Base-by-base conservation (phyloP, 2,888 invertebrate species). In the Caenorhabditis imperialis region DNA sequence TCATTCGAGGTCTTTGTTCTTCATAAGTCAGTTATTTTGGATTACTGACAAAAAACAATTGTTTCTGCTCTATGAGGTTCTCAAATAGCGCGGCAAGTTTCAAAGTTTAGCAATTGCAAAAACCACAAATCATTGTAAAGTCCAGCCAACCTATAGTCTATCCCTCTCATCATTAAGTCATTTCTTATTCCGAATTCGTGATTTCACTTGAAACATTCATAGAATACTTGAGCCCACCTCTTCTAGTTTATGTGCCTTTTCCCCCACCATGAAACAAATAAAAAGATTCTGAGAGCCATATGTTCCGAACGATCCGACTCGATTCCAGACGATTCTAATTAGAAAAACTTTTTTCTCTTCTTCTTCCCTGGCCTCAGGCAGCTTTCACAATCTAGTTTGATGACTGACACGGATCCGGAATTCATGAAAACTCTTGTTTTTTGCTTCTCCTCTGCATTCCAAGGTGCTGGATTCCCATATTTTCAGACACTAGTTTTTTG, bases 241-340 rank as follows among this genome's bases (percentile, higher is more conserved):
- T 23, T 2, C 4, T 3, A 22, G 16, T n/a, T 16, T 25, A 7
- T 38, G 12, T 4, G 23, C 10, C 22, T 45, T 45, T 18, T 18
- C 18, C 7, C 20, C 33, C n/a, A 8, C 25, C 50, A 25, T 22
- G 40, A 35, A 27, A 38, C 45, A n/a, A 30, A 30, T 7, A 30
- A 30, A 30, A 30, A 30, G 30, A 30, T 16, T 40, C 44, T 10
- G 38, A 47, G 44, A 42, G 63, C 65, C 65, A 65, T 42, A 65
- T 65, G 65, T 65, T 54, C 55, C 40, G 33, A 50, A 65, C 63
- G 63, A 55, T 65, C 50, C 7, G 20, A 40, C 40, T 50, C 18
- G 37, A 67, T 55, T 67, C 57, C 67, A 67, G 67, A 67, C 67
- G 67, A 67, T 67, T 67, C 67, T 67, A 67, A 67, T 67, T 67